Base-by-base conservation (phyloP, 2,888 invertebrate genomes). In the Andrena bicolor region DNA sequence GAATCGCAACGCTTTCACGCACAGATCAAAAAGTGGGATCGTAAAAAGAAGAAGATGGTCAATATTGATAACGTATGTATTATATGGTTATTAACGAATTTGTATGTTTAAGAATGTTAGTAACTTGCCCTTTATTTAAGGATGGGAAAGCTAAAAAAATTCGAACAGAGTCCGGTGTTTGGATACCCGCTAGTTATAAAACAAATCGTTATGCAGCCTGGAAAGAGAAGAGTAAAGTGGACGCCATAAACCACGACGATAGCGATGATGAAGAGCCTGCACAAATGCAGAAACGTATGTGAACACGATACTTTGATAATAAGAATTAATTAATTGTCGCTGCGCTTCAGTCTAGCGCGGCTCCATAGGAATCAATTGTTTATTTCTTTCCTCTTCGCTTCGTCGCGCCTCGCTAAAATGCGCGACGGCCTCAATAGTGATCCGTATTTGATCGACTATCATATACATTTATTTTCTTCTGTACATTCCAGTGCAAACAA, bases 11-110 rank as follows among this genome's bases (percentile, higher is more conserved):
- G 96, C 48, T 94, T 95, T 69, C 95, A 95, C 69, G 95, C 95
- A 2, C 96, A 96, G 83, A 94, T 96, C 87, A 96, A 96, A 92
- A 96, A 96, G 92, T 99, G 99, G 99, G 99, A 99, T 95, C 96
- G 98, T 66, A 98, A 98, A 93, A 97, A 97, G 94, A 99, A 99
- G 96, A 99, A 98, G 95, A 99, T 98, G 97, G 97, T 99, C 48
- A 95, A 96, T 32, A 95, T 96, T 0, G 95, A 96, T 84, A 95
- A 95, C 82, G 96, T 96, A 93, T 89, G 94, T 90, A 83, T 28
- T 23, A n/a, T 60, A 26, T 0, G 2, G n/a, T 35, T 41, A 5
- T 64, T 82, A 13, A 71, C n/a, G 5, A 58, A 68, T 75, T 56
- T 69, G 20, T 56, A 68, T 1, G 10, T 16, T 61, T 1, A 20